Base-by-base conservation (phyloP, 1,140 invertebrate species). In the Trigoniulus corallinus region DNA sequence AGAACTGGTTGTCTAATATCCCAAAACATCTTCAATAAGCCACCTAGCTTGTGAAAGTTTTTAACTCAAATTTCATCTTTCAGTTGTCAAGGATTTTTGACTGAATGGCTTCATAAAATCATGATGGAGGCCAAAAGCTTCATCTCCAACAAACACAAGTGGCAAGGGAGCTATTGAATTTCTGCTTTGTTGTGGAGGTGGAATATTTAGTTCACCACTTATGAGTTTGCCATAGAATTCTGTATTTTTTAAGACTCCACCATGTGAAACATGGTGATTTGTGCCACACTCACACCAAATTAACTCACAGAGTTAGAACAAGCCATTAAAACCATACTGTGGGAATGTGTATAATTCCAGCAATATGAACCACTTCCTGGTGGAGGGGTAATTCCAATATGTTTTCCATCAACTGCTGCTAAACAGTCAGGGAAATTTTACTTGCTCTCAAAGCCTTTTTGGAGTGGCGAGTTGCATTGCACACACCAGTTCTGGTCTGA, bases 11-110 rank as follows among this genome's bases (percentile, higher is more conserved):
- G 15, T 59, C 59, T 39, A 71, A 47, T 34, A 63, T 61, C 18
- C 60, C 58, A 54, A 64, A 64, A 10, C 56, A 53, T 64, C 62
- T 41, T 64, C 62, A 12, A 64, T 54, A 15, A 54, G 52, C 40
- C 57, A 52, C 25, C 60, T 49, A 46, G 58, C 57, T 44, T 58
- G 52, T 15, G 57, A 59, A 20, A 60, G 43, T 39, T 62, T 42
- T 43, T 61, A 60, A n/a, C n/a, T n/a, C n/a, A n/a, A n/a, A n/a
- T n/a, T n/a, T n/a, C n/a, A n/a, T n/a, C n/a, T n/a, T n/a, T 62
- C 48, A 23, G 60, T 55, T 21, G 56, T 58, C 39, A 68, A 42
- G 24, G 57, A 52, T 53, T 47, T 56, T 34, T 58, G 58, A 37
- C 57, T 53, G 55, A 65, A 65, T 53, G 23, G 57, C 40, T 58